Evolutionary conservation across 2,888 invertebrate species (phyloP).

Genomic region (Nesidiocoris tenuis): DNA sequence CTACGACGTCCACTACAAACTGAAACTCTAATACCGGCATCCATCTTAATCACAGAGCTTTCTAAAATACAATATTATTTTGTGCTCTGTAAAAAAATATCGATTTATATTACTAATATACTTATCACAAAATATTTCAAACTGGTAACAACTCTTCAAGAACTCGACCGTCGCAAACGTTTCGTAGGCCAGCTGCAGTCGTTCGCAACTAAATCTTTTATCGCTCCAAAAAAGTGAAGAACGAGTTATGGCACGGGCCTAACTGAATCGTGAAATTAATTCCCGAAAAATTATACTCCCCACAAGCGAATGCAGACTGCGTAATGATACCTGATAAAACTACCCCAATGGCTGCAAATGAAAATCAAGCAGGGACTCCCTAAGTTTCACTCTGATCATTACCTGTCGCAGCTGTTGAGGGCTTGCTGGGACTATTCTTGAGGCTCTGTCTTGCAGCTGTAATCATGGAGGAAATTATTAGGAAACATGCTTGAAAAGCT

Average conservation of each 20-base stretch:
- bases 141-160: constrained; percentile 30
- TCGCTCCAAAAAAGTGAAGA: neutral
- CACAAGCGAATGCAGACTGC: neutral
- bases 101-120: neutral
- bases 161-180: neutral
- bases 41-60: constrained; percentile 26
- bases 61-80: constrained; percentile 24
- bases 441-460: constrained; percentile 48
- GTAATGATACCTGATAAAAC: neutral
- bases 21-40: neutral
- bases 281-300: neutral
- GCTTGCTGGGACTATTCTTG: constrained; percentile 47
- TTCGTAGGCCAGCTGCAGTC: constrained; percentile 14
- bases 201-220: neutral
- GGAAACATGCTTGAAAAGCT: too few relatives aligned
- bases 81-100: constrained; percentile 37
- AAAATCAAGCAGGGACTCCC: neutral
- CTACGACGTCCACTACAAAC: neutral
- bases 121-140: constrained; percentile 32
- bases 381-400: constrained; percentile 50
- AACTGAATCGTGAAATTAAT: too few relatives aligned
- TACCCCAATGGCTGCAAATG: neutral
- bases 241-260: constrained; percentile 19
- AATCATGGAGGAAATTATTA: neutral
- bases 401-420: constrained; percentile 54